These are phyloP conservation scores for Dinomys branickii DNA, from an alignment of 2,113 vertebrate species.

Conservation along the genomic window DNA sequence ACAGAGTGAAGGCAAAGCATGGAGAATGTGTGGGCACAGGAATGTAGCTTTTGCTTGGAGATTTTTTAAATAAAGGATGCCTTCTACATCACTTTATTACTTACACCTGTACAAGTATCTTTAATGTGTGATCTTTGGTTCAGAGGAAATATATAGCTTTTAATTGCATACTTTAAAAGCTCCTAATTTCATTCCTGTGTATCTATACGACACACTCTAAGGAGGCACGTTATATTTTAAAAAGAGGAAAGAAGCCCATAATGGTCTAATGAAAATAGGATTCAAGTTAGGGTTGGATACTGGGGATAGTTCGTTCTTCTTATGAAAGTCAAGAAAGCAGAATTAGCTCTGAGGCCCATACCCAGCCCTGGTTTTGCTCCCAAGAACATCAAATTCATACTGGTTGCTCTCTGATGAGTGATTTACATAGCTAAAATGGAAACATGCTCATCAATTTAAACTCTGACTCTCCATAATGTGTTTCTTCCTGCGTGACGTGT, in stretches of 20 bases:
- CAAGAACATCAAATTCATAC: constrained; percentile 70
- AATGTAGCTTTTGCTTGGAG: neutral
- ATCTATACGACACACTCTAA: neutral
- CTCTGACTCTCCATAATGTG: constrained; percentile 43
- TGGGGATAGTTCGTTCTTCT: constrained; percentile 1
- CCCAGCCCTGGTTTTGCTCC: neutral
- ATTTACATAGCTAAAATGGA: constrained; percentile 76
- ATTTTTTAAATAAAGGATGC: neutral
- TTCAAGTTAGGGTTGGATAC: neutral
- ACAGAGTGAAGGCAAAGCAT: neutral
- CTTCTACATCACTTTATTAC: neutral
- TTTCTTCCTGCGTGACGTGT: constrained; percentile 47
- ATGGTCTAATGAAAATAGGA: neutral
- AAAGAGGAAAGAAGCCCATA: constrained; percentile 22
- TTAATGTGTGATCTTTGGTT: neutral
- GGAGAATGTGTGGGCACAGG: neutral
- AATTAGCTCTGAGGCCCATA: neutral
- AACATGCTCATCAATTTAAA: constrained; percentile 71
- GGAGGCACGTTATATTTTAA: constrained; percentile 17
- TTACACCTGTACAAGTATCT: neutral
- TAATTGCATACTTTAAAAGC: neutral
- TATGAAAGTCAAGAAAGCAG: constrained; percentile 42
- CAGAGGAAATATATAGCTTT: constrained; percentile 3
- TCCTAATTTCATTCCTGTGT: neutral
- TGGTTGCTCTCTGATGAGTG: constrained; percentile 64